These are phyloP conservation scores for Willisornis vidua DNA, from an alignment of 2,113 vertebrate genomes.

Conservation along the genomic window DNA sequence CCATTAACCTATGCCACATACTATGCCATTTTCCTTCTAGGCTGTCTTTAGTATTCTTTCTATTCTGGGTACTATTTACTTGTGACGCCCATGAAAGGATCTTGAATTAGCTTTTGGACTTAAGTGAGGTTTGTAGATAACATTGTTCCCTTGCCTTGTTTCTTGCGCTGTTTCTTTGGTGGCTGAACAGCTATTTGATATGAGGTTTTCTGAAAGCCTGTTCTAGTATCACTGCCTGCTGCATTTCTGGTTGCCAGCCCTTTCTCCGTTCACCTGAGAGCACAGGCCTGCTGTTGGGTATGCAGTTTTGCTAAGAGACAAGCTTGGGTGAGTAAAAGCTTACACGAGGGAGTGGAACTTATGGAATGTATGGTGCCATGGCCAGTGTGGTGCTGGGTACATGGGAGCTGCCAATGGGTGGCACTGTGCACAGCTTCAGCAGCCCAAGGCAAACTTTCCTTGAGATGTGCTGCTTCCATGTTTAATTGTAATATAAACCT, in stretches of 20 bases:
- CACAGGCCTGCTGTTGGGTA: rapidly evolving
- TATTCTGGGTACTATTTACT: background rate
- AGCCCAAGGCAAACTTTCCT: background rate
- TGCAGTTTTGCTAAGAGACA: background rate
- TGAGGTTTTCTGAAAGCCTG: background rate
- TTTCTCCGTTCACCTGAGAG: rapidly evolving
- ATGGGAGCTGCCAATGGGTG: rapidly evolving
- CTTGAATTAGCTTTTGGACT: background rate
- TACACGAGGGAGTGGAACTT: background rate
- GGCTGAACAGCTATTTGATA: background rate
- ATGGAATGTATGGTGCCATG: rapidly evolving
- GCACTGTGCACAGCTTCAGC: rapidly evolving
- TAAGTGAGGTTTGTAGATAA: background rate
- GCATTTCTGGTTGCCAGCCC: background rate
- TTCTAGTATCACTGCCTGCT: background rate
- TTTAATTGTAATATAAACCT: background rate
- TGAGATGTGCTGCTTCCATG: rapidly evolving
- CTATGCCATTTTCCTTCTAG: background rate
- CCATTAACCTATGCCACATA: background rate
- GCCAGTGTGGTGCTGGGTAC: background rate
- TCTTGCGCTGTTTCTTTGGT: background rate
- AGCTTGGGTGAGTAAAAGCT: background rate
- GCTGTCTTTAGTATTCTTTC: background rate
- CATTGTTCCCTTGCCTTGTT: background rate
- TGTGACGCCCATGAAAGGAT: background rate